phyloP scores from a whole-genome alignment of 2,113 vertebrate species.

The Nothoprocta pentlandii region DNA sequence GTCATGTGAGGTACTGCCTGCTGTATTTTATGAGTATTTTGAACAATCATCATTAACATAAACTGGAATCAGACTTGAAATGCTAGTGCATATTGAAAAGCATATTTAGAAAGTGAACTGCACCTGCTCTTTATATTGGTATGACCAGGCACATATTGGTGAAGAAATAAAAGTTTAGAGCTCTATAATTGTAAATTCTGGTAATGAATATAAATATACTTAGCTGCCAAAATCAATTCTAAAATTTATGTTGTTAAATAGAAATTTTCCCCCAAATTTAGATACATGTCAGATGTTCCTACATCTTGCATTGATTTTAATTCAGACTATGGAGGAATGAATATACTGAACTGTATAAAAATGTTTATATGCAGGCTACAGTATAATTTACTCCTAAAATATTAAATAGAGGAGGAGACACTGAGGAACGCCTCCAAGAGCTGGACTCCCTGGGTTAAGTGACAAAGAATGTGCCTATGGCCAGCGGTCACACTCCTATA shows the following conservation, averaged over 20 bases:
- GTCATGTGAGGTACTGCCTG: neutral
- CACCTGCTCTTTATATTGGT: neutral
- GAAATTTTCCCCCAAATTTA: slow-evolving; percentile 5
- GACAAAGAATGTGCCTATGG: neutral
- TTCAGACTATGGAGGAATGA: slow-evolving; percentile 10
- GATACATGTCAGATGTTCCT: neutral
- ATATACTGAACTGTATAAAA: neutral
- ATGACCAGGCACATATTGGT: neutral
- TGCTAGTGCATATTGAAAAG: neutral
- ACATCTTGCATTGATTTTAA: slow-evolving; percentile 36
- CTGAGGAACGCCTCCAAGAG: neutral
- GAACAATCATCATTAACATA: neutral
- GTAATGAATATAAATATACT: neutral
- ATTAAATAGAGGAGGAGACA: neutral
- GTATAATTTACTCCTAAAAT: neutral
- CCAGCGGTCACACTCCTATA: neutral
- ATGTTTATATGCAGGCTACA: neutral
- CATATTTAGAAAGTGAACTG: neutral
- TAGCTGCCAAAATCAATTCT: slow-evolving; percentile 3
- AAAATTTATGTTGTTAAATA: slow-evolving; percentile 7
- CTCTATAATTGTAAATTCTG: neutral
- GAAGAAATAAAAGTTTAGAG: neutral
- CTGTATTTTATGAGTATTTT: neutral
- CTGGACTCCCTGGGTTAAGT: neutral
- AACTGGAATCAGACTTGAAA: neutral